phyloP scores from a whole-genome alignment of 2,113 vertebrate genomes.

The Puffinus mauretanicus region DNA sequence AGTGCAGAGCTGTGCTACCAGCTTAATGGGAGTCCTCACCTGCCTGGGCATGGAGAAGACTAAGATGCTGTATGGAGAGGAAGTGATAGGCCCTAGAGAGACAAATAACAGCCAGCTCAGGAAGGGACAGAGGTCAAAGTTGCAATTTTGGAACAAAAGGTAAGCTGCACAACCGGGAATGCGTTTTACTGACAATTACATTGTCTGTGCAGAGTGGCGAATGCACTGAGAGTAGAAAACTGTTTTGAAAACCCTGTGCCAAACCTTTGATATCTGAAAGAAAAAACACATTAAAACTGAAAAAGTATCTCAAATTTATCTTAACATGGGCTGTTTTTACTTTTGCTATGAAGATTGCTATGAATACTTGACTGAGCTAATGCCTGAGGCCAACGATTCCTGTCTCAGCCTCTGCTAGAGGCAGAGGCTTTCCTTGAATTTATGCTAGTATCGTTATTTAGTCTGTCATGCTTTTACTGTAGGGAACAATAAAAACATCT shows the following conservation, averaged over 20 bases:
- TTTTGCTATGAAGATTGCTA: not conserved
- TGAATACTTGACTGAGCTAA: not conserved
- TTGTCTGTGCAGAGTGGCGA: not conserved
- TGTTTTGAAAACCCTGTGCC: not conserved
- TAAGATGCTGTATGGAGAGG: not conserved
- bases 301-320: not conserved
- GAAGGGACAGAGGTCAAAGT: not conserved
- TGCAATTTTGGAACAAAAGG: not conserved
- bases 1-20: not conserved
- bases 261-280: slow-evolving; percentile 3
- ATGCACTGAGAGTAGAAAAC: not conserved
- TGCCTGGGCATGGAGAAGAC: not conserved
- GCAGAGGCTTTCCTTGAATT: slow-evolving; percentile 1
- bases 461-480: slow-evolving; percentile 37
- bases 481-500: slow-evolving; percentile 44
- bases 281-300: not conserved
- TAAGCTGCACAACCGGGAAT: not conserved
- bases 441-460: slow-evolving; percentile 12
- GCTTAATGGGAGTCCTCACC: not conserved
- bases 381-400: not conserved
- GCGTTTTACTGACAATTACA: not conserved
- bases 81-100: not conserved
- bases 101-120: not conserved
- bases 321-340: not conserved
- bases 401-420: not conserved